Conservation (phyloP, 1,140 invertebrate genomes). For the Trypoxylus dichotomus region DNA sequence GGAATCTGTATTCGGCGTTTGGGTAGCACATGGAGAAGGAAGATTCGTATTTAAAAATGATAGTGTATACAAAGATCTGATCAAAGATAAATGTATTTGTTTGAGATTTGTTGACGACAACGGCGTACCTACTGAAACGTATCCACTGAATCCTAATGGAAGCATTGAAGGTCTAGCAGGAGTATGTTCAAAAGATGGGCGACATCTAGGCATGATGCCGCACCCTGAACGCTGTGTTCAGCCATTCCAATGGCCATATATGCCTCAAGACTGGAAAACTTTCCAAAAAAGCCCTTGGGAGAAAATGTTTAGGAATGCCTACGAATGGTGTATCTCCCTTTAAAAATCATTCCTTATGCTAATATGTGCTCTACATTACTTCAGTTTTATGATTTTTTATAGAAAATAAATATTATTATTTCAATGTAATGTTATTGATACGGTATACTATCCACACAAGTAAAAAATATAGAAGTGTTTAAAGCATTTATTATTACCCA, state of each 20-base stretch:
- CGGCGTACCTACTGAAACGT: slow-evolving; percentile 72
- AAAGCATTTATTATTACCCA: no score
- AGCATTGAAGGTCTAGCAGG: slow-evolving; percentile 83
- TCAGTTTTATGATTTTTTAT: background rate
- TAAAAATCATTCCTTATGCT: background rate
- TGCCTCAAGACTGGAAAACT: slow-evolving; percentile 58
- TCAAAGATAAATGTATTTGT: slow-evolving; percentile 67
- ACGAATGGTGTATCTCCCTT: slow-evolving; percentile 67
- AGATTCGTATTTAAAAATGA: slow-evolving; percentile 64
- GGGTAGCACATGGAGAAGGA: slow-evolving; percentile 97
- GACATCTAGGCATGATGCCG: slow-evolving; percentile 97
- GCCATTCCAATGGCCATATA: slow-evolving; percentile 84
- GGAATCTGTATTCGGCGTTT: slow-evolving; percentile 82
- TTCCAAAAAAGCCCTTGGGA: slow-evolving; percentile 82
- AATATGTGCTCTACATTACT: background rate
- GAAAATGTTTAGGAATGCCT: slow-evolving; percentile 89
- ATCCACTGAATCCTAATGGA: slow-evolving; percentile 95
- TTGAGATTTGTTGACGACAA: slow-evolving; percentile 84
- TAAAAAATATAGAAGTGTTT: no score
- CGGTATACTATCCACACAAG: no score
- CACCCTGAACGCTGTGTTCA: slow-evolving; percentile 91
- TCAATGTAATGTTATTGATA: background rate
- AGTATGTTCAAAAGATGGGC: slow-evolving; percentile 84
- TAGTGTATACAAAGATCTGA: slow-evolving; percentile 60
- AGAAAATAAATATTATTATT: no score